Conservation (phyloP, 2,888 invertebrate species). For the Clusia tigrina region DNA sequence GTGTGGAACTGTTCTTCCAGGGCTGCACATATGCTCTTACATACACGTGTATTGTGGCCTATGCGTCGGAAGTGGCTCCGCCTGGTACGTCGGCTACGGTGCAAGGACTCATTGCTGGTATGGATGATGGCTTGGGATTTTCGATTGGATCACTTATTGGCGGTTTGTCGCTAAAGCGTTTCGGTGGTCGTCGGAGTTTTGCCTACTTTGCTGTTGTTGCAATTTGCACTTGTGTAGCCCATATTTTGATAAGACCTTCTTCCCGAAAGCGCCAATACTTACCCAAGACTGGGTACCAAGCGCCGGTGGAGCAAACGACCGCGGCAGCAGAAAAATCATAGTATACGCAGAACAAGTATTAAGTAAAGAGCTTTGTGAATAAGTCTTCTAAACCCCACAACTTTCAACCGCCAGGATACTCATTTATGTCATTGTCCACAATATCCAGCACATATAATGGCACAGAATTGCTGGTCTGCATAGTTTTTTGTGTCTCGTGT, state of each 20-base stretch:
- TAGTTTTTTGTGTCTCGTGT: too few species aligned
- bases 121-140: conserved; percentile 86
- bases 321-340: conserved; percentile 15
- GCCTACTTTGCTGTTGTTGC: conserved; percentile 64
- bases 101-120: conserved; percentile 86
- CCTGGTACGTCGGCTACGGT: conserved; percentile 83
- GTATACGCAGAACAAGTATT: conserved; percentile 28
- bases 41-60: conserved; percentile 81
- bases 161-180: conserved; percentile 72
- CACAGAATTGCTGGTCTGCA: too few species aligned
- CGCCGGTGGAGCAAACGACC: conserved; percentile 47
- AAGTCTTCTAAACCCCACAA: too few species aligned
- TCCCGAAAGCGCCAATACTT: conserved; percentile 58
- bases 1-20: conserved; percentile 81
- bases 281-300: conserved; percentile 53
- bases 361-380: too few species aligned
- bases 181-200: conserved; percentile 71
- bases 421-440: too few species aligned
- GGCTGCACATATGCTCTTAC: conserved; percentile 88
- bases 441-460: too few species aligned
- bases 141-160: conserved; percentile 79
- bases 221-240: conserved; percentile 59
- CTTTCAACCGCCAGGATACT: too few species aligned
- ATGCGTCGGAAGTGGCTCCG: conserved; percentile 73
- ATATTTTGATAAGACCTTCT: conserved; percentile 58